Conservation (phyloP, 2,888 invertebrate species). For the Chrysolina haemoptera region DNA sequence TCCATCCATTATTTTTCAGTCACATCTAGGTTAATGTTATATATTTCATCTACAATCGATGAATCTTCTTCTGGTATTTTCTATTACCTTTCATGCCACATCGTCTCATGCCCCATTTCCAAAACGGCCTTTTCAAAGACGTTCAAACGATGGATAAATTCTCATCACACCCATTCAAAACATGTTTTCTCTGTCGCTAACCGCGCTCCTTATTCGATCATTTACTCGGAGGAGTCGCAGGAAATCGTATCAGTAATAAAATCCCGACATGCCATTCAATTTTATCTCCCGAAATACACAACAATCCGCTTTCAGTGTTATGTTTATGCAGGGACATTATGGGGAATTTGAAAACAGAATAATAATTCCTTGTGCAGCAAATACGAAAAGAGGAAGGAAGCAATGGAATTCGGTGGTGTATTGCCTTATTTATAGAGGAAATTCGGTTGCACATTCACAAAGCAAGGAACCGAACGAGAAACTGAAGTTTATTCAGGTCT, state of each 20-base stretch:
- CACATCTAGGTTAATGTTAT: too few species aligned
- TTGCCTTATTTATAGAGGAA: background rate
- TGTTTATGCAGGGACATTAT: constrained; percentile 16
- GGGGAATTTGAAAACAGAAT: constrained; percentile 12
- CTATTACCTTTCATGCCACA: background rate
- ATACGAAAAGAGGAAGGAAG: constrained; percentile 8
- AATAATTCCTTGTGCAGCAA: background rate
- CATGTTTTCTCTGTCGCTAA: constrained; percentile 19
- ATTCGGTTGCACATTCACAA: background rate
- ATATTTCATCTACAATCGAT: too few species aligned
- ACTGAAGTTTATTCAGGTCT: too few species aligned
- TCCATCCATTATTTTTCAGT: too few species aligned
- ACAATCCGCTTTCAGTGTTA: constrained; percentile 19
- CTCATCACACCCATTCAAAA: constrained; percentile 5
- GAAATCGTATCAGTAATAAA: constrained; percentile 17
- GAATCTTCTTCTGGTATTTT: background rate
- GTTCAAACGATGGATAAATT: background rate
- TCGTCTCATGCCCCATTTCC: background rate
- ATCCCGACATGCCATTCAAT: constrained; percentile 15
- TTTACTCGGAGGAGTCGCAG: constrained; percentile 5
- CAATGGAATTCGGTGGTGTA: background rate
- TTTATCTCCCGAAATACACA: constrained; percentile 13
- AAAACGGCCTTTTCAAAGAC: background rate
- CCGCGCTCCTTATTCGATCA: constrained; percentile 9
- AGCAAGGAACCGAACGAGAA: too few species aligned